Evolutionary conservation across 2,113 vertebrate species (phyloP), one percentile per base, ranked within the genome.

Genomic region (Gobio gobio): DNA sequence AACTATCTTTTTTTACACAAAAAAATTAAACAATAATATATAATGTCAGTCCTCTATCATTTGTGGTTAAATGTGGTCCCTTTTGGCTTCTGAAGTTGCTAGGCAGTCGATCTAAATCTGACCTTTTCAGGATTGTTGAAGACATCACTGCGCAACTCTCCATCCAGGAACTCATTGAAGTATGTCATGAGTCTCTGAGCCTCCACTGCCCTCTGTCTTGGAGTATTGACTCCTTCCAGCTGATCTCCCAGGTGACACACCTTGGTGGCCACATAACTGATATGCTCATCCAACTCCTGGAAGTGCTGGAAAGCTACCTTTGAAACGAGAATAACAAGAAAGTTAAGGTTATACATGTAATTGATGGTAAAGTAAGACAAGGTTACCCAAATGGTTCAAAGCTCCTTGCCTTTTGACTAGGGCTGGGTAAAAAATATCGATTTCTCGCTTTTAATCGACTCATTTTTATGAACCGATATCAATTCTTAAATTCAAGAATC

Each of bases 251-350:
- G 96, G 94, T 99, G 98, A 93, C 98, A 99, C 90, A 99, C 98
- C 92, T 99, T 99, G 14, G 98, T 99, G 82, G 98, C 98, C 91
- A 99, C 98, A 85, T 99, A 99, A 92, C 98, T 99, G 93, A 99
- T 99, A 87, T 99, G 98, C 89, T 99, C 98, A 89, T 99, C 98
- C 8, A 99, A 94, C 88, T 99, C 98, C 92, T 99, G 98, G 92
- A 99, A 99, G 93, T 99, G 98, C 89, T 99, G 98, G 89, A 99
- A 99, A 87, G 98, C 98, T 92, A 99, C 96, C 98, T 99, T 90
- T 89, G 92, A 81, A 92, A 14, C 86, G 82, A 72, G 47, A 12
- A 78, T 78, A 78, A 61, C 20, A 83, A 54, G 26, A 49, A 68
- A 81, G 24, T 22, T 6, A 26, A 47, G 40, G 5, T 79, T 61